phyloP scores from a whole-genome alignment of 2,888 invertebrate species.

The Habroteleia sp. region DNA sequence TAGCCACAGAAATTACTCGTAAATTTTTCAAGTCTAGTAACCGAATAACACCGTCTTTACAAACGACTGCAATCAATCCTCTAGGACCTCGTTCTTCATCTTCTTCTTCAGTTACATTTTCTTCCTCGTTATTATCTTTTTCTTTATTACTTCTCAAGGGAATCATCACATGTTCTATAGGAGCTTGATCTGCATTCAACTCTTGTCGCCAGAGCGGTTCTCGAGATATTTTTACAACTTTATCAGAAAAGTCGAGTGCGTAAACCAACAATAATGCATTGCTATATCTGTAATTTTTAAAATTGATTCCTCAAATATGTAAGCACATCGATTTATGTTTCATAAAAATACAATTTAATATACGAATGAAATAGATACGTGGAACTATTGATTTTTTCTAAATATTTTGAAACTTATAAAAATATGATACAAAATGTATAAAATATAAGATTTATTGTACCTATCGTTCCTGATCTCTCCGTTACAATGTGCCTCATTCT shows the following conservation, averaged over 20 bases:
- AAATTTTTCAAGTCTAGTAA: slow-evolving; percentile 88
- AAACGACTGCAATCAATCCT: slow-evolving; percentile 87
- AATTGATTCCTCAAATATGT: too few species aligned
- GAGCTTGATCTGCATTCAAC: slow-evolving; percentile 85
- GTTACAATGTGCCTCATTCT: slow-evolving; percentile 83
- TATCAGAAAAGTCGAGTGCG: slow-evolving; percentile 82
- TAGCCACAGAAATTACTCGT: slow-evolving; percentile 86
- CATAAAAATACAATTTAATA: too few species aligned
- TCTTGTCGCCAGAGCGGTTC: slow-evolving; percentile 85
- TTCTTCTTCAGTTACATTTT: slow-evolving; percentile 67
- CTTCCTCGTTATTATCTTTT: slow-evolving; percentile 18
- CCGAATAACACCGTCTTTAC: slow-evolving; percentile 88
- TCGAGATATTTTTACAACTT: slow-evolving; percentile 83
- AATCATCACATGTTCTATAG: slow-evolving; percentile 86
- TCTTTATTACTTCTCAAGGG: slow-evolving; percentile 81
- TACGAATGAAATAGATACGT: too few species aligned
- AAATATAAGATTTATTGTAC: too few species aligned
- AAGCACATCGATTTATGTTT: too few species aligned
- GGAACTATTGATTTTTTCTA: too few species aligned
- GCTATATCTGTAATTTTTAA: slow-evolving; percentile 33
- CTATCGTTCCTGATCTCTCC: slow-evolving; percentile 81
- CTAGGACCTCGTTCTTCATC: slow-evolving; percentile 61
- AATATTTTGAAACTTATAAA: too few species aligned
- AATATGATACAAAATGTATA: too few species aligned
- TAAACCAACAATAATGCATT: slow-evolving; percentile 83